Evolutionary conservation across 2,888 invertebrate genomes (phyloP).

Genomic region (Ichneumoninae sp.): DNA sequence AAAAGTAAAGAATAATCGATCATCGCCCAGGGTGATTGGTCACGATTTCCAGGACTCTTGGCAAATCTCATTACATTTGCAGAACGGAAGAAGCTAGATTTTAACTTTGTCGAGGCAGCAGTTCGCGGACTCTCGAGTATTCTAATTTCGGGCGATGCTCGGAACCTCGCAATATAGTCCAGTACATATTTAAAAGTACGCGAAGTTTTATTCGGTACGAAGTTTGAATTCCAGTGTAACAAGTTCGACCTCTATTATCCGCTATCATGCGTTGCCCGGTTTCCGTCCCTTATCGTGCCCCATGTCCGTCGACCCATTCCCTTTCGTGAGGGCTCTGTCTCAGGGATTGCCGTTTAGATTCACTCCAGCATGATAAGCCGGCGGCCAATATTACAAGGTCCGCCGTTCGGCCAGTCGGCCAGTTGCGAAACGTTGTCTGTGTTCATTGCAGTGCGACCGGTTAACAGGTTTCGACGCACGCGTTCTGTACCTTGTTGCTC

Average conservation of each 20-base stretch:
- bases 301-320: constrained; percentile 1
- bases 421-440: constrained; percentile 46
- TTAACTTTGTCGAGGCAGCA: constrained; percentile 29
- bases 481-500: constrained; percentile 53
- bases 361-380: constrained; percentile 29
- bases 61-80: constrained; percentile 24
- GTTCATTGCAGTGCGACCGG: constrained; percentile 49
- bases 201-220: background rate
- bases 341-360: constrained; percentile 20
- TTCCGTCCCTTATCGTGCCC: background rate
- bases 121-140: constrained; percentile 26
- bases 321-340: constrained; percentile 19
- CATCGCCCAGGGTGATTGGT: constrained; percentile 23
- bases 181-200: background rate
- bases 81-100: background rate
- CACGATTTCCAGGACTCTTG: background rate
- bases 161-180: background rate
- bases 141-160: constrained; percentile 23
- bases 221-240: background rate
- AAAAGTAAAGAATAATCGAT: background rate
- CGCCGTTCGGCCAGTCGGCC: constrained; percentile 31
- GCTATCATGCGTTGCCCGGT: background rate
- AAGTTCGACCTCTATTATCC: background rate
- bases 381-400: constrained; percentile 29
- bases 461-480: constrained; percentile 60